Evolutionary conservation across 2,113 vertebrate species (phyloP).

Genomic region (Oreotrochilus melanogaster): DNA sequence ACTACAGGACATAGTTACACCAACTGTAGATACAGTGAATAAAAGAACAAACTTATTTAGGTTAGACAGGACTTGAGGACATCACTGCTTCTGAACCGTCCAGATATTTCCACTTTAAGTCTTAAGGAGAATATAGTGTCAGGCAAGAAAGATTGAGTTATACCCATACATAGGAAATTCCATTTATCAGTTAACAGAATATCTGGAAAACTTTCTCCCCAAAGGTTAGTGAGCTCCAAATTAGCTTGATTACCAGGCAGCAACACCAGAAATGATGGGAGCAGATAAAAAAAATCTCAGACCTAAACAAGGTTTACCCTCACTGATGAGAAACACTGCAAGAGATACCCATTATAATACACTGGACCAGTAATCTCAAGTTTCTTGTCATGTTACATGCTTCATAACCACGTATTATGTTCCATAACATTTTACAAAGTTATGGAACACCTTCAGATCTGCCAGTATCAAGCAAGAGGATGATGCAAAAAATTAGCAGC

Average conservation of each 20-base stretch:
- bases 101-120: not conserved
- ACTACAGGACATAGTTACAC: not conserved
- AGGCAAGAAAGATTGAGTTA: not conserved
- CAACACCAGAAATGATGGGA: not conserved
- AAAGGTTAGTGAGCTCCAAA: not conserved
- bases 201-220: not conserved
- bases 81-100: not conserved
- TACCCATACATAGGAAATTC: not conserved
- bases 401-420: too few species aligned
- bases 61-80: not conserved
- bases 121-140: not conserved
- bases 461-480: not conserved
- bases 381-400: too few species aligned
- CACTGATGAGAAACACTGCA: not conserved
- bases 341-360: not conserved
- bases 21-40: not conserved
- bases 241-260: not conserved
- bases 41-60: not conserved
- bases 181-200: not conserved
- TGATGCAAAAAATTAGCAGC: not conserved
- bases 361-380: not conserved
- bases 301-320: not conserved
- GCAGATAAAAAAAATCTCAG: not conserved
- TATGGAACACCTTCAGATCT: not conserved
- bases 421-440: too few species aligned